Evolutionary conservation across 2,113 vertebrate genomes (phyloP).

Genomic region (Cyprichromis sp.): DNA sequence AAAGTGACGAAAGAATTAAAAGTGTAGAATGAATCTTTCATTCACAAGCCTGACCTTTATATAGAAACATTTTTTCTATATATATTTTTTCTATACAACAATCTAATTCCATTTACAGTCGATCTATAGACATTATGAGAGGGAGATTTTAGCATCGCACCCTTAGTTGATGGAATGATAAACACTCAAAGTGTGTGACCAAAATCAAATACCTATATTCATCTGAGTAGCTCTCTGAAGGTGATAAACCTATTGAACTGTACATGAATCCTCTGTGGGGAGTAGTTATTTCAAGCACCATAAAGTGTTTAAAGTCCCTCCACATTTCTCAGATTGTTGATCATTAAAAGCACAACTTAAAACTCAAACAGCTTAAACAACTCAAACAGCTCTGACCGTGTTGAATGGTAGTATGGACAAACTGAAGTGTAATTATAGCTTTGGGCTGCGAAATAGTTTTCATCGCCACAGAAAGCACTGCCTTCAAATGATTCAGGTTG

Average conservation of each 20-base stretch:
- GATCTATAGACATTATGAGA: not conserved
- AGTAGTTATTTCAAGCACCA: conserved; percentile 6
- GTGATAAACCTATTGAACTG: conserved; percentile 6
- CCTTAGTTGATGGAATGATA: not conserved
- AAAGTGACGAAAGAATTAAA: not conserved
- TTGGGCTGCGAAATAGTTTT: conserved; percentile 20
- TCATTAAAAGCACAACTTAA: conserved; percentile 40
- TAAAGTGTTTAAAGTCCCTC: conserved; percentile 30
- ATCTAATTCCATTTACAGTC: not conserved
- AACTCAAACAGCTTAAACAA: conserved; percentile 19
- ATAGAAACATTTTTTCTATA: not conserved
- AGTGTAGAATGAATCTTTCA: not conserved
- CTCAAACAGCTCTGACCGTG: not conserved
- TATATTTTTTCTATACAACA: not conserved
- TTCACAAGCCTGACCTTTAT: not conserved
- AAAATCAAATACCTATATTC: not conserved
- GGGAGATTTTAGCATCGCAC: not conserved
- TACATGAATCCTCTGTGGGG: not conserved
- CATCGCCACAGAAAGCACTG: conserved; percentile 7
- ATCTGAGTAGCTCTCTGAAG: not conserved
- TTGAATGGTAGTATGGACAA: conserved; percentile 13
- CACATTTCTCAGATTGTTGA: conserved; percentile 18
- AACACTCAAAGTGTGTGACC: not conserved
- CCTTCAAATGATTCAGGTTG: conserved; percentile 26
- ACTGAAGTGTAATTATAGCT: conserved; percentile 49